phyloP scores from a whole-genome alignment of 64 coral and sea anemone species.

The Trachythela sp. region DNA sequence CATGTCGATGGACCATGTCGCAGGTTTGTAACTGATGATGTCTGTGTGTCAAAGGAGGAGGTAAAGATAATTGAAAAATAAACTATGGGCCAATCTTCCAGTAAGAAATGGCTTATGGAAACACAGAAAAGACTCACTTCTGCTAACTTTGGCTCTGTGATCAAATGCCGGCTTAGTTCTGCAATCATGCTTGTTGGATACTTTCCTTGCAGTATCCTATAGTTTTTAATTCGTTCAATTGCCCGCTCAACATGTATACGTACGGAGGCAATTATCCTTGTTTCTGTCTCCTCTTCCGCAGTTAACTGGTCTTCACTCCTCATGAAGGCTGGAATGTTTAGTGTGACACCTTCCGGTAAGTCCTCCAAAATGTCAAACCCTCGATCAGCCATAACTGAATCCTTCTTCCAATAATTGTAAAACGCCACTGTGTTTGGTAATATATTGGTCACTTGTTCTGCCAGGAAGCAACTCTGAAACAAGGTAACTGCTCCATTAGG shows the following conservation, averaged over 20 bases:
- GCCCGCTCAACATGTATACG: background rate
- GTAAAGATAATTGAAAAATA: background rate
- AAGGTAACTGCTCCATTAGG: constrained; percentile 54
- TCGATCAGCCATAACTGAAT: constrained; percentile 45
- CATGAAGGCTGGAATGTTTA: constrained; percentile 35
- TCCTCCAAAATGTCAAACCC: constrained; percentile 51
- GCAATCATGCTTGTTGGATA: background rate
- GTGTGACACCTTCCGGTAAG: background rate
- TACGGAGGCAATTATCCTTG: background rate
- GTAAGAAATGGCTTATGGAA: constrained; percentile 17
- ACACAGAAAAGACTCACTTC: constrained; percentile 27
- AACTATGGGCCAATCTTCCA: background rate
- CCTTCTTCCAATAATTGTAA: constrained; percentile 39
- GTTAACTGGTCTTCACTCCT: background rate
- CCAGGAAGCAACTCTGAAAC: constrained; percentile 49
- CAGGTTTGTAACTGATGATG: background rate
- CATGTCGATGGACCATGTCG: background rate
- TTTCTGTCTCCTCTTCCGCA: background rate
- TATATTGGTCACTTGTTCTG: constrained; percentile 32
- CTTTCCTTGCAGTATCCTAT: background rate
- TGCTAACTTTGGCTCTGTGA: constrained; percentile 18
- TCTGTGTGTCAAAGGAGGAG: background rate
- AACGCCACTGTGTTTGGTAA: constrained; percentile 45
- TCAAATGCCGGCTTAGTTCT: background rate
- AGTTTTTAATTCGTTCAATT: background rate